Evolutionary conservation across 2,797 vertebrate genomes (phyloP), one percentile per base, ranked within the genome.

Genomic region (Micrastur ruficollis): DNA sequence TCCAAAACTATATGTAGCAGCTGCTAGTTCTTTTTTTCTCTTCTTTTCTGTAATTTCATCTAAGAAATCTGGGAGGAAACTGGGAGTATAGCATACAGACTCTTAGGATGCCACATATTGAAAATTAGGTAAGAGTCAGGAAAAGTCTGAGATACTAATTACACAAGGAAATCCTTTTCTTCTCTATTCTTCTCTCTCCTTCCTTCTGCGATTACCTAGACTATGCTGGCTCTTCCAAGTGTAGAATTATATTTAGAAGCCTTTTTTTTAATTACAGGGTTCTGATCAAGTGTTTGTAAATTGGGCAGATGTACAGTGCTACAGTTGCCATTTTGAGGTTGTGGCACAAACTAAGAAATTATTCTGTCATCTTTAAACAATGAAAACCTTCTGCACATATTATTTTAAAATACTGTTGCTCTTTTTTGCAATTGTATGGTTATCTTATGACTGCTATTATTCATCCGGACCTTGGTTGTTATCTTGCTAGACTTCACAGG

Each of bases 81-180:
- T 70, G 14, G 10, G 12, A 76, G 8, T 44, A 42, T 9, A 81
- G 34, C 29, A 34, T 86, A 11, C 5, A 84, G 52, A 61, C 8
- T 82, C 47, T 29, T 6, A 31, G n/a, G 10, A 47, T 0, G 2
- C 46, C 29, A 38, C 1, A 1, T 25, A 11, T 1, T 79, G 36
- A 38, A 90, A 65, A 4, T 85, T 80, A 70, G 20, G 13, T 52
- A 49, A 78, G 19, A 78, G 32, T 86, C 36, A 61, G 40, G 46
- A 47, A 53, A 93, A 61, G 26, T 44, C 31, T 31, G 25, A 82
- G 40, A 25, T 65, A 72, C 7, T 47, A 52, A 61, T 53, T 46
- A 22, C 9, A 14, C 7, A 27, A 65, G 27, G 76, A 75, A 58
- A 74, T 76, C 4, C 3, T 22, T 88, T 79, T 38, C 9, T 91